phyloP scores from a whole-genome alignment of 2,113 vertebrate genomes.

The Rynchops niger region DNA sequence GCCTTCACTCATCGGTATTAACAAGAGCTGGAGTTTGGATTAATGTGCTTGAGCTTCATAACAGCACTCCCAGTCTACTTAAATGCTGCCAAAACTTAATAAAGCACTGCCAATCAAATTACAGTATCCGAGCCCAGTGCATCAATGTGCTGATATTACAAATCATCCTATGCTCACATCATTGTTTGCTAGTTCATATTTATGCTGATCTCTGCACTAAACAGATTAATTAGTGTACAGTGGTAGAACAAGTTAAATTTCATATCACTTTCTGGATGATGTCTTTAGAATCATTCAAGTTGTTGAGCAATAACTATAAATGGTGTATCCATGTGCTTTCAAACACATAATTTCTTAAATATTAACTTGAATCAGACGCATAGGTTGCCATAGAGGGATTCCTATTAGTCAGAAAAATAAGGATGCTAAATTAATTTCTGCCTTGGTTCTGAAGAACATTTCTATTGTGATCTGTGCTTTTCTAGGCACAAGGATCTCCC shows the following conservation, averaged over 20 bases:
- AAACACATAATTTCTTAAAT: background rate
- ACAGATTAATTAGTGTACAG: constrained; percentile 68
- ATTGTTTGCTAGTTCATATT: constrained; percentile 76
- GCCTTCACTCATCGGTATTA: constrained; percentile 79
- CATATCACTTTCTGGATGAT: background rate
- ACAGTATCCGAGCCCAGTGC: constrained; percentile 50
- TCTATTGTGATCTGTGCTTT: background rate
- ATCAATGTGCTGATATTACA: constrained; percentile 69
- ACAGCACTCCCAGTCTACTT: constrained; percentile 73
- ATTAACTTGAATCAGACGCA: background rate
- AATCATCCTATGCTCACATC: constrained; percentile 59
- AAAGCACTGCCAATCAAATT: constrained; percentile 76
- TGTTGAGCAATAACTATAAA: constrained; percentile 40
- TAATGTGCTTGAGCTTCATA: constrained; percentile 72
- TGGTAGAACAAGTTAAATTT: constrained; percentile 39
- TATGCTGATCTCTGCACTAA: constrained; percentile 73
- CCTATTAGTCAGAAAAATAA: background rate
- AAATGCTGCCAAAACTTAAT: constrained; percentile 76
- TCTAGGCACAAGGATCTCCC: background rate
- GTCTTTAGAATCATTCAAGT: constrained; percentile 31
- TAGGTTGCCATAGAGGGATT: background rate
- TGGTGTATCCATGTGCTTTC: constrained; percentile 1
- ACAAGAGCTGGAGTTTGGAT: constrained; percentile 71
- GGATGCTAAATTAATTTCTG: background rate
- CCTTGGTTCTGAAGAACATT: background rate